Conservation (phyloP, 2,797 vertebrate species). For the Lophotriccus pileatus region DNA sequence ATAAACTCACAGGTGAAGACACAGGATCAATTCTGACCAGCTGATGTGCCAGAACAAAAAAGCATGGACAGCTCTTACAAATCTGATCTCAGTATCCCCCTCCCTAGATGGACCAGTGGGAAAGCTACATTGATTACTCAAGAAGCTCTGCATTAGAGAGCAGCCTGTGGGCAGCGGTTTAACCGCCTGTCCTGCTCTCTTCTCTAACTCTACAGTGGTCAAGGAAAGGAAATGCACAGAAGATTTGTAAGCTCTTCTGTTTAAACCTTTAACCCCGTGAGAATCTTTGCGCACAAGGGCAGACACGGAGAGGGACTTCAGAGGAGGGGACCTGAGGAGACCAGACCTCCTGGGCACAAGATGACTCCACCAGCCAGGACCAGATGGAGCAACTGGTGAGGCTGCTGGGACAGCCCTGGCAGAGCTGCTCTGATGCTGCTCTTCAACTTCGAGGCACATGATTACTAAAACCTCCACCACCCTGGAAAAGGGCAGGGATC, state of each 20-base stretch:
- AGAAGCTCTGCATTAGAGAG: background rate
- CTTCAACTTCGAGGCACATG: background rate
- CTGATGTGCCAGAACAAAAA: background rate
- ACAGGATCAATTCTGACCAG: background rate
- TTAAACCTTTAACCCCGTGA: background rate
- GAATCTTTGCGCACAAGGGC: background rate
- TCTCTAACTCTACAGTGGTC: background rate
- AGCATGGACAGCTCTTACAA: background rate
- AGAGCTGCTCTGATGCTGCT: background rate
- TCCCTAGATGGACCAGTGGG: background rate
- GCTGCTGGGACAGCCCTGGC: background rate
- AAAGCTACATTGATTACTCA: background rate
- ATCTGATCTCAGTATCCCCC: background rate
- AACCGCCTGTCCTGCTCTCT: fast-evolving
- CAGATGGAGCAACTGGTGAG: background rate
- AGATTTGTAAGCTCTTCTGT: background rate
- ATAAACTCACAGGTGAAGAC: background rate
- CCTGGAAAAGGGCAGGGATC: background rate
- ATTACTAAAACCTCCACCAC: background rate
- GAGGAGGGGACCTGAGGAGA: background rate
- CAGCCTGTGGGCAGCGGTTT: background rate
- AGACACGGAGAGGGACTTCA: background rate
- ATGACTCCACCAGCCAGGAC: background rate
- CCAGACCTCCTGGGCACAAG: background rate
- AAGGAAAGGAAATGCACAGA: background rate